Conservation (phyloP, 2,888 invertebrate species). For the Scaptomyza reducta region DNA sequence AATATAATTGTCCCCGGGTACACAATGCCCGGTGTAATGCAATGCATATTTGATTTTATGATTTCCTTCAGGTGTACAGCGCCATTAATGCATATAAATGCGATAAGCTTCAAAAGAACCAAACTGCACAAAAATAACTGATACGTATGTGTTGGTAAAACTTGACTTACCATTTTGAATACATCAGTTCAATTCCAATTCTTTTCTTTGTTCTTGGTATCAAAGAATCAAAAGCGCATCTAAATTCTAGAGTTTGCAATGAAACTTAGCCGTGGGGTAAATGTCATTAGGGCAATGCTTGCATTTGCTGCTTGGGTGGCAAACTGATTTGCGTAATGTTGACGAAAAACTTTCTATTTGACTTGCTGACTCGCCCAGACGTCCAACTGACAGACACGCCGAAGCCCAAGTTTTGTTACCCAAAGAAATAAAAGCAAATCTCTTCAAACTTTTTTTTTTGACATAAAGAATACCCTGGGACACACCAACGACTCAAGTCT, state of each 20-base stretch:
- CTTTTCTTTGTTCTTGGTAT: neutral
- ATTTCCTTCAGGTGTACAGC: constrained; percentile 49
- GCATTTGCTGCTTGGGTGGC: constrained; percentile 66
- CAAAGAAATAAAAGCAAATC: constrained; percentile 42
- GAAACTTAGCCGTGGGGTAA: constrained; percentile 45
- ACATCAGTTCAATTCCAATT: neutral
- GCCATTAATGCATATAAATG: constrained; percentile 53
- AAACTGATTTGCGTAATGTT: constrained; percentile 81
- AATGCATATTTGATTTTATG: constrained; percentile 80
- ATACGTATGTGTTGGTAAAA: neutral
- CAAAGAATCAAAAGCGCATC: constrained; percentile 2
- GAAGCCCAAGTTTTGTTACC: constrained; percentile 23
- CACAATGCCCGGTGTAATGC: constrained; percentile 70
- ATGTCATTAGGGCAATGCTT: constrained; percentile 64
- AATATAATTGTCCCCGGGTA: constrained; percentile 70
- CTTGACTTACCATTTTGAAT: neutral
- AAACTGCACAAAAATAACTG: neutral
- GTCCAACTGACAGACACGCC: constrained; percentile 45
- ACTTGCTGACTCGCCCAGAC: constrained; percentile 45
- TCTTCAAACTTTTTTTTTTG: constrained; percentile 51
- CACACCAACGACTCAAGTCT: too few species aligned
- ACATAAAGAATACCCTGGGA: constrained; percentile 37
- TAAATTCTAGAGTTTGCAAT: constrained; percentile 4
- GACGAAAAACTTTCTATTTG: constrained; percentile 64
- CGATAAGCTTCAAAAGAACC: neutral